These are phyloP conservation scores for Odontocerum albicorne DNA, from an alignment of 2,888 invertebrate genomes.

Conservation along the genomic window DNA sequence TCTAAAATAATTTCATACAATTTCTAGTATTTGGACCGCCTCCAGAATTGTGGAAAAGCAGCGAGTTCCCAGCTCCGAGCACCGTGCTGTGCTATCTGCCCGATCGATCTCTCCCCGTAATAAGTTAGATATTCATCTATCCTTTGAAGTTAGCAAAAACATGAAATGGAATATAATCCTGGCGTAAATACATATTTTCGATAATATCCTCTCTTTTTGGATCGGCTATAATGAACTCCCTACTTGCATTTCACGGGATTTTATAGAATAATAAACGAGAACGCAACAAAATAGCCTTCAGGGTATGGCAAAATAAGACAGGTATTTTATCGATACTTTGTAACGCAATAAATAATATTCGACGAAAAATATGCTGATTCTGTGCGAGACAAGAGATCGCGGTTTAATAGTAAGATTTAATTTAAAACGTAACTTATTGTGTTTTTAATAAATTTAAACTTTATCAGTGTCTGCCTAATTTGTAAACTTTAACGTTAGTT, in stretches of 20 bases:
- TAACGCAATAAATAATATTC: too few relatives aligned
- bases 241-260: too few relatives aligned
- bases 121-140: constrained; percentile 1
- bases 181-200: constrained; percentile 13
- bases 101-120: constrained; percentile 12
- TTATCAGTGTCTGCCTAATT: too few relatives aligned
- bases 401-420: too few relatives aligned
- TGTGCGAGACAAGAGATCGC: too few relatives aligned
- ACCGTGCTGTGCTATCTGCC: constrained; percentile 1
- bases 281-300: neutral
- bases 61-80: neutral
- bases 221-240: neutral
- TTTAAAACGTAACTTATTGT: too few relatives aligned
- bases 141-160: constrained; percentile 14
- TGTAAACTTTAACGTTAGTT: too few relatives aligned
- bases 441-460: too few relatives aligned
- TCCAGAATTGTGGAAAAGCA: neutral
- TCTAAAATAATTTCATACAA: neutral
- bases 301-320: neutral
- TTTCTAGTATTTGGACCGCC: neutral
- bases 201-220: constrained; percentile 7
- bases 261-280: too few relatives aligned
- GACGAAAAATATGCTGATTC: too few relatives aligned
- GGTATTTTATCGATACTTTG: too few relatives aligned
- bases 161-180: constrained; percentile 19